Evolutionary conservation across 2,888 invertebrate species (phyloP).

Genomic region (Petrophora chlorosata): DNA sequence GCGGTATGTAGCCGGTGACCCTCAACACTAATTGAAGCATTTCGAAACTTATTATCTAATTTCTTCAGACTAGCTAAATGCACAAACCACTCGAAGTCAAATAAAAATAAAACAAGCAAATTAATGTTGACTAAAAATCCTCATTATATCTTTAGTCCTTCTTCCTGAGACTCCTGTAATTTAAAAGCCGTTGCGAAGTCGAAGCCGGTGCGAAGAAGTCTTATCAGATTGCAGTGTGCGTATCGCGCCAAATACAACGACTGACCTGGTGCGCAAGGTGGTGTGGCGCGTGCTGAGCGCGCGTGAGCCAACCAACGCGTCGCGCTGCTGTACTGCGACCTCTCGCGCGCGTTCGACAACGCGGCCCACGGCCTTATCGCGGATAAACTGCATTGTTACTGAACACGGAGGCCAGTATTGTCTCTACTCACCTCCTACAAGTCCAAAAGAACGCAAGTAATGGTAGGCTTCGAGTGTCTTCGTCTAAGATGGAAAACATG

Average conservation of each 20-base stretch:
- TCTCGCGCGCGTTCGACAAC: constrained; percentile 7
- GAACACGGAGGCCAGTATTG: background rate
- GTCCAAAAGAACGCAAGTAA: constrained; percentile 8
- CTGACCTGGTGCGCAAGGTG: constrained; percentile 18
- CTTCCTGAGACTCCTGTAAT: background rate
- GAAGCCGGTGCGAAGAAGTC: too few relatives aligned
- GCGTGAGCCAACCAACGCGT: too few relatives aligned
- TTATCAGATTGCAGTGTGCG: constrained; percentile 11
- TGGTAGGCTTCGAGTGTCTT: constrained; percentile 1
- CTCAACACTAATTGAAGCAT: too few relatives aligned
- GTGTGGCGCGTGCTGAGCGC: constrained; percentile 7
- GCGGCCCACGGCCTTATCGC: background rate
- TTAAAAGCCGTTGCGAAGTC: too few relatives aligned
- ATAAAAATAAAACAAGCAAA: too few relatives aligned
- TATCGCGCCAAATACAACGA: constrained; percentile 10
- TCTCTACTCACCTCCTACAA: constrained; percentile 3
- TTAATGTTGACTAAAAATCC: too few relatives aligned
- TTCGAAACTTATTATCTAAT: too few relatives aligned
- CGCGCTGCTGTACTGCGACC: constrained; percentile 16
- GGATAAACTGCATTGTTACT: constrained; percentile 1
- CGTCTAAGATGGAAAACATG: constrained; percentile 1
- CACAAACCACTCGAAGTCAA: too few relatives aligned
- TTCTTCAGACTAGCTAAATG: too few relatives aligned
- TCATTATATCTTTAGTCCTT: background rate
- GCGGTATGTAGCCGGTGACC: too few relatives aligned